These are phyloP conservation scores for Hartigia nigra DNA, from an alignment of 2,888 invertebrate species.

Conservation along the genomic window DNA sequence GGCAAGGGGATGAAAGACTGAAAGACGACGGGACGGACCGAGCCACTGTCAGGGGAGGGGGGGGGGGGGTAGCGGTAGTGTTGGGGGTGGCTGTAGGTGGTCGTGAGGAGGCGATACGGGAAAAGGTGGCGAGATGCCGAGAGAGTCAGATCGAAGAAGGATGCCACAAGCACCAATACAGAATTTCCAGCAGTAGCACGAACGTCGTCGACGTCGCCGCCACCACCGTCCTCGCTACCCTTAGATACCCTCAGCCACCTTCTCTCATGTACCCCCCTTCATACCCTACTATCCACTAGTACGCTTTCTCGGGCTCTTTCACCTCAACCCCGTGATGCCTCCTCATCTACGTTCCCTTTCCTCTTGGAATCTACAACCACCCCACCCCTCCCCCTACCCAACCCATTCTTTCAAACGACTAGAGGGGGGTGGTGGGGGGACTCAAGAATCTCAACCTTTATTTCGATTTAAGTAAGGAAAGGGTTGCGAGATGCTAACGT, in stretches of 20 bases:
- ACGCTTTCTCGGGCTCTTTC: not conserved
- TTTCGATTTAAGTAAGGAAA: slow-evolving; percentile 60
- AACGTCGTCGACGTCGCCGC: not conserved
- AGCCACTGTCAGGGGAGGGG: slow-evolving; percentile 17
- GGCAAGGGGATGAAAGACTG: slow-evolving; percentile 9
- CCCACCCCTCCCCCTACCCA: too few relatives aligned
- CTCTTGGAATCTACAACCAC: not conserved
- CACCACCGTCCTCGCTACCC: not conserved
- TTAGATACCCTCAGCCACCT: not conserved
- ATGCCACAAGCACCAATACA: slow-evolving; percentile 30
- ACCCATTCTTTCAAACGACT: slow-evolving; percentile 11
- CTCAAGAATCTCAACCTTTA: slow-evolving; percentile 60
- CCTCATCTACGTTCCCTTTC: not conserved
- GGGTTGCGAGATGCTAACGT: slow-evolving; percentile 45
- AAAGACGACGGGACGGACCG: slow-evolving; percentile 27
- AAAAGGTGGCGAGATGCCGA: not conserved
- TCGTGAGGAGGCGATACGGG: not conserved
- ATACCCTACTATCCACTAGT: not conserved
- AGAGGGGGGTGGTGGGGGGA: slow-evolving; percentile 37
- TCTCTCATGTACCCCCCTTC: not conserved
- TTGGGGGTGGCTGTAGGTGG: not conserved
- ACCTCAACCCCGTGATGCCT: not conserved
- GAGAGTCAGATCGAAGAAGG: not conserved
- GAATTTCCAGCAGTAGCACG: slow-evolving; percentile 10
- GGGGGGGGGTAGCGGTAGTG: not conserved